These are phyloP conservation scores for Tromatobia lineatoria DNA, from an alignment of 2,888 invertebrate species.

Conservation along the genomic window DNA sequence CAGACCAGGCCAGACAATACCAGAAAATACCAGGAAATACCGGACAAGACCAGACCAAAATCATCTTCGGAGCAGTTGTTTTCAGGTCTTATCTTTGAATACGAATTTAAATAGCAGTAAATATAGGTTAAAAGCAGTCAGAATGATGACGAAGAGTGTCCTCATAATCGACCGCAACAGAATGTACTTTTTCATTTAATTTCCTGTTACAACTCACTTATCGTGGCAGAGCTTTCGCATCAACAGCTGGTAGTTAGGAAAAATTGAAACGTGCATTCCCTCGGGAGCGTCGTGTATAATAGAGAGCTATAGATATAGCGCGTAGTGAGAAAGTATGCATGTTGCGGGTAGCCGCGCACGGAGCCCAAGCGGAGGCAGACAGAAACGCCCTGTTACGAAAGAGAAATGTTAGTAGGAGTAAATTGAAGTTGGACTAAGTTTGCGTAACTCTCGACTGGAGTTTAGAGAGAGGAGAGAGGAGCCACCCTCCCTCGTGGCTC, in stretches of 20 bases:
- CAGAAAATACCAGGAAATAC: no score
- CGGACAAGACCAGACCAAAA: no score
- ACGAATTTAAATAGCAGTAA: no score
- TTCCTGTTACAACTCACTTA: conserved; percentile 15
- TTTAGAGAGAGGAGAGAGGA: conserved; percentile 75
- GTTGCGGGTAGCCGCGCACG: conserved; percentile 25
- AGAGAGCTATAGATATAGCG: not conserved
- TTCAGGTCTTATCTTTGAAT: no score
- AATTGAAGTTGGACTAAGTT: conserved; percentile 82
- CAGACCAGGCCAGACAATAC: no score
- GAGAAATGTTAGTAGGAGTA: conserved; percentile 81
- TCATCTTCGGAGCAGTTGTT: no score
- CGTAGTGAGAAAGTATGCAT: conserved; percentile 5
- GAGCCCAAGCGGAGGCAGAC: conserved; percentile 41
- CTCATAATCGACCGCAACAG: no score
- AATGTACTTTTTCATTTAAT: conserved; percentile 4
- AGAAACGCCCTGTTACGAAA: conserved; percentile 76
- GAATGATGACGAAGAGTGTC: no score
- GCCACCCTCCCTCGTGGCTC: not conserved
- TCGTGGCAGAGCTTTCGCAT: conserved; percentile 2
- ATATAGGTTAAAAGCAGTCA: no score
- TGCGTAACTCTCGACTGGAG: conserved; percentile 80
- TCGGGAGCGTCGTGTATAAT: not conserved
- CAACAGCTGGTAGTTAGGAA: conserved; percentile 32
- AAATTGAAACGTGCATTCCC: conserved; percentile 16